phyloP scores from a whole-genome alignment of 2,113 vertebrate genomes.

The Rhizomys pruinosus region DNA sequence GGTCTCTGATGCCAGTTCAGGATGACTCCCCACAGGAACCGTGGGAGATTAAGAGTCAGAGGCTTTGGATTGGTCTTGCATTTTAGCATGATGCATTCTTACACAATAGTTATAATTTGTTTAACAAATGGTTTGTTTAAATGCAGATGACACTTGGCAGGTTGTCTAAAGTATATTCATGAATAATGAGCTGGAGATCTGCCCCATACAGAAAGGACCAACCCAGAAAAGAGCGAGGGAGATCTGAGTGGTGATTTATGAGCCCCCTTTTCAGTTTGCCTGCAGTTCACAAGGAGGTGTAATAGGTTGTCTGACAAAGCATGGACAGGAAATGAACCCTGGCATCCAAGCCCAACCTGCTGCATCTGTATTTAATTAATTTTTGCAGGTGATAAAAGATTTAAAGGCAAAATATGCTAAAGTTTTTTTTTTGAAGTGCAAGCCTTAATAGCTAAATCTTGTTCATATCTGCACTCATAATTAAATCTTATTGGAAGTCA shows the following conservation, averaged over 20 bases:
- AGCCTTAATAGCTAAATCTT: conserved; percentile 88
- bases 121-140: conserved; percentile 89
- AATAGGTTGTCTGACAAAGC: conserved; percentile 97
- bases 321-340: conserved; percentile 99
- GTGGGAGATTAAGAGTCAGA: conserved; percentile 82
- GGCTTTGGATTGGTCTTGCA: conserved; percentile 79
- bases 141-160: conserved; percentile 88
- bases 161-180: conserved; percentile 86
- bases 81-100: conserved; percentile 83
- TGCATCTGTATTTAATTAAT: conserved; percentile 99
- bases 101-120: conserved; percentile 83
- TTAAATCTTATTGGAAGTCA: conserved; percentile 88
- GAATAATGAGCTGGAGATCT: conserved; percentile 89
- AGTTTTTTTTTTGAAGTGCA: conserved; percentile 87
- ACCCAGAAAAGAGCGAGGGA: conserved; percentile 86
- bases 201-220: conserved; percentile 85
- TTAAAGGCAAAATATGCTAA: conserved; percentile 93
- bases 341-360: conserved; percentile 96
- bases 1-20: conserved; percentile 79
- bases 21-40: conserved; percentile 81
- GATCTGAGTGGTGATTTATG: conserved; percentile 92
- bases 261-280: conserved; percentile 89
- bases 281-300: conserved; percentile 95
- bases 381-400: conserved; percentile 99
- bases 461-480: conserved; percentile 88